These are phyloP conservation scores for Spilosoma lubricipeda DNA, from an alignment of 2,888 invertebrate genomes.

Conservation along the genomic window DNA sequence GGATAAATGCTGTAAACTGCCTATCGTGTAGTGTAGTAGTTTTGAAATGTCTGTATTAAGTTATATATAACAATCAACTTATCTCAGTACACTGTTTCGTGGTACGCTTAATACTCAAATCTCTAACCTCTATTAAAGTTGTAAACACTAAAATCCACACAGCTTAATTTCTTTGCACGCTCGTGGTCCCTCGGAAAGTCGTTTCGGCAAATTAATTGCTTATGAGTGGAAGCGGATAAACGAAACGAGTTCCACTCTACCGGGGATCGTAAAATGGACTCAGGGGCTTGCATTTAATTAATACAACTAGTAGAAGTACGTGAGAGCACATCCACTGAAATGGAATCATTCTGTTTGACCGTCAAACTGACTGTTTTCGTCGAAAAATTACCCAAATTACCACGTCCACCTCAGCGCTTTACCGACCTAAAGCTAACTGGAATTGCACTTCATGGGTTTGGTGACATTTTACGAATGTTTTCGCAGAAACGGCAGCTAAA, in stretches of 20 bases:
- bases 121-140: conserved; percentile 69
- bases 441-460: conserved; percentile 55
- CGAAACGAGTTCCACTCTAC: conserved; percentile 81
- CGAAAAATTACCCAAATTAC: conserved; percentile 71
- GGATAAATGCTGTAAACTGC: neutral
- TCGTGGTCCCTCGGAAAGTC: conserved; percentile 76
- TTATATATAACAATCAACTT: neutral
- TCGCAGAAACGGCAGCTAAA: conserved; percentile 27
- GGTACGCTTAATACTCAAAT: conserved; percentile 61
- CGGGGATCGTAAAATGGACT: conserved; percentile 82
- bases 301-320: conserved; percentile 79
- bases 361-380: conserved; percentile 67
- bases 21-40: neutral
- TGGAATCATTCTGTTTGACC: conserved; percentile 79
- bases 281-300: conserved; percentile 84
- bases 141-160: conserved; percentile 73
- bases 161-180: conserved; percentile 66
- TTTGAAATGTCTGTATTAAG: neutral
- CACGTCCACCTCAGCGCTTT: conserved; percentile 60
- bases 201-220: conserved; percentile 83
- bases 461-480: conserved; percentile 45
- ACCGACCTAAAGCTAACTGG: conserved; percentile 52
- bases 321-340: conserved; percentile 75
- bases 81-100: conserved; percentile 34
- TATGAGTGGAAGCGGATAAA: conserved; percentile 84